A percentile compares a stretch with the other conserved stretches of the same genome.
These are phyloP conservation scores for Clupea harengus DNA, from an alignment of 2,113 vertebrate species.

Conservation along the genomic window DNA sequence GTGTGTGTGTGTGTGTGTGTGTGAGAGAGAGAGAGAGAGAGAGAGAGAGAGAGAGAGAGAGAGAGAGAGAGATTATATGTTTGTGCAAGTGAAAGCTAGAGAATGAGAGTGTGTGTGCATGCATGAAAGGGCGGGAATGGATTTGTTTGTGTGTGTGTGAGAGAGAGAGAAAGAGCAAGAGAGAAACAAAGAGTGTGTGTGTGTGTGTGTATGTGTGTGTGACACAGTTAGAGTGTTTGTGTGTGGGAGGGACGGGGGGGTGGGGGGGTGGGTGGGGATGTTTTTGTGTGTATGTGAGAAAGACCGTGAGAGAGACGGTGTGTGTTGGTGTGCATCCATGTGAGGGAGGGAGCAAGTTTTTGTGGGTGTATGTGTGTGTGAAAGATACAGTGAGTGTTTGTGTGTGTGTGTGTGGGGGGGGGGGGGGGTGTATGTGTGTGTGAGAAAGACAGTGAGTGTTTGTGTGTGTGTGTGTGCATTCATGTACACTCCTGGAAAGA, in stretches of 20 bases:
- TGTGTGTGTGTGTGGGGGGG: slow-evolving; percentile 27
- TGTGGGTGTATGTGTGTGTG: background rate
- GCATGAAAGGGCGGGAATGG: background rate
- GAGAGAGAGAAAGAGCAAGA: background rate
- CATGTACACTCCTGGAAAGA: slow-evolving; percentile 33
- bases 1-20: background rate
- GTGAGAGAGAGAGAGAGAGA: background rate
- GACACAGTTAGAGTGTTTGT: background rate
- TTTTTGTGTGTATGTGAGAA: slow-evolving; percentile 18
- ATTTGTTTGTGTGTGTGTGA: background rate
- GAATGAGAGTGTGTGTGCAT: background rate
- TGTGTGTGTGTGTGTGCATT: slow-evolving; percentile 24
- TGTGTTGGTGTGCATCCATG: background rate
- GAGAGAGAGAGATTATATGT: background rate
- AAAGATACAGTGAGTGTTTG: background rate
- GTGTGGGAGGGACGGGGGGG: too few relatives aligned
- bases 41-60: background rate
- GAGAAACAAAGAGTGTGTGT: background rate
- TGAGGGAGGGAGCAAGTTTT: background rate
- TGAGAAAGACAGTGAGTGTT: background rate
- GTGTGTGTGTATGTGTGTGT: background rate
- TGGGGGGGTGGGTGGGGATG: too few relatives aligned
- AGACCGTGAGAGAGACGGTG: background rate
- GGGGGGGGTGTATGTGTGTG: background rate
- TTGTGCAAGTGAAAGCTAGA: background rate